Evolutionary conservation across 1,140 invertebrate genomes (phyloP).

Genomic region (Drosophila repleta): DNA sequence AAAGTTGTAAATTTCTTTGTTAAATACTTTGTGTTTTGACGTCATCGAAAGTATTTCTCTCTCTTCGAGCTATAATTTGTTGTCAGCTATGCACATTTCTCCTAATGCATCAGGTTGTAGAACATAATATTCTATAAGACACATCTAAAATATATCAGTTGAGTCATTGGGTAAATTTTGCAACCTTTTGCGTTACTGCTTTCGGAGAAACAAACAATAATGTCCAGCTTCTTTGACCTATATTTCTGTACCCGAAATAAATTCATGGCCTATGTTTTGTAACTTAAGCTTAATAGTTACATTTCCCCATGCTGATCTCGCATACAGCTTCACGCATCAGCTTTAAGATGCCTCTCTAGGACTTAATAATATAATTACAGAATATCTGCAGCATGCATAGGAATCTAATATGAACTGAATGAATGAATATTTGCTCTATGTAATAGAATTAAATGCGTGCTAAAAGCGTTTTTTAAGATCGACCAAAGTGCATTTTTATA

Average conservation of each 20-base stretch:
- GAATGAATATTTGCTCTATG: too few species aligned
- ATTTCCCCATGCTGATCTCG: constrained; percentile 5
- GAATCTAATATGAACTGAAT: too few species aligned
- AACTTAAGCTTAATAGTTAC: background rate
- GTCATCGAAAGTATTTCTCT: background rate
- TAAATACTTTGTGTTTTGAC: background rate
- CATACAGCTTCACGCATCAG: constrained; percentile 16
- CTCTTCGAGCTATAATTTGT: too few species aligned
- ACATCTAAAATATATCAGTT: background rate
- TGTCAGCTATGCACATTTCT: background rate
- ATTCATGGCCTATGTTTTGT: constrained; percentile 5
- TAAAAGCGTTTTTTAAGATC: too few species aligned
- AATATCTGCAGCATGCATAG: background rate
- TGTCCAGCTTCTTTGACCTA: background rate
- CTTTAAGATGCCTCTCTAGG: constrained; percentile 9
- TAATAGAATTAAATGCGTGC: too few species aligned
- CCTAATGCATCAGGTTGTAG: background rate
- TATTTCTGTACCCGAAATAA: constrained; percentile 10
- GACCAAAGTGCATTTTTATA: too few species aligned
- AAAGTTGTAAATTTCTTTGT: background rate
- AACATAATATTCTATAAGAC: background rate
- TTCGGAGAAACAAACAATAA: background rate
- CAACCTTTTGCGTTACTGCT: background rate
- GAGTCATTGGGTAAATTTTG: background rate
- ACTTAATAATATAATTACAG: constrained; percentile 18